Percentiles rank a stretch among this genome's conserved stretches.
Evolutionary conservation across 1,140 invertebrate genomes (phyloP).

Genomic region (Helicoverpa zea): DNA sequence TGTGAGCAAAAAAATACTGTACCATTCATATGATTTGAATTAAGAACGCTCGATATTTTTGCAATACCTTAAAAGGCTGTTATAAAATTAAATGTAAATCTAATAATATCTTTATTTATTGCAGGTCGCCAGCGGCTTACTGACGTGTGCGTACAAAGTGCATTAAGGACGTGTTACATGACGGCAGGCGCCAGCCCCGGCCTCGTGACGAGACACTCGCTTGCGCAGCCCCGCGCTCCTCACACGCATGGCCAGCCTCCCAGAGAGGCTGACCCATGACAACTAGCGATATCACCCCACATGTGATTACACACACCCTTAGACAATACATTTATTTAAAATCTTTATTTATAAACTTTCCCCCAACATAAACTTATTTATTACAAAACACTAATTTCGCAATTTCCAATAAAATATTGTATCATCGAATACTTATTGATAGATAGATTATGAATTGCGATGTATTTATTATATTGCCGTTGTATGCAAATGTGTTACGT

Average conservation of each 20-base stretch:
- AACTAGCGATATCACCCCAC: not conserved
- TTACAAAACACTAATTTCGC: slow-evolving; percentile 10
- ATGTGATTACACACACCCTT: slow-evolving; percentile 13
- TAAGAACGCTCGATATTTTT: no score
- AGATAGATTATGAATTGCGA: slow-evolving; percentile 20
- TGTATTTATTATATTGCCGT: not conserved
- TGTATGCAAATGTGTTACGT: slow-evolving; percentile 40
- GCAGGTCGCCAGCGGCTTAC: slow-evolving; percentile 27
- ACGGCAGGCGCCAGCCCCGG: not conserved
- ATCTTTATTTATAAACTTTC: slow-evolving; percentile 10
- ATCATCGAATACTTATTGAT: slow-evolving; percentile 33
- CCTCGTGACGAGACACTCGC: slow-evolving; percentile 13
- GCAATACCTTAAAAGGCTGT: no score
- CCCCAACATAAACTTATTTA: slow-evolving; percentile 10
- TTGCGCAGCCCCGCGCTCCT: slow-evolving; percentile 5
- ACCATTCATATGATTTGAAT: no score
- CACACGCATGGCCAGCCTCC: slow-evolving; percentile 53
- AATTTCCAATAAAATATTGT: slow-evolving; percentile 26
- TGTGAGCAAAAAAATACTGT: no score
- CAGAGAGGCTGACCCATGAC: slow-evolving; percentile 58
- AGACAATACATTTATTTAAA: slow-evolving; percentile 51
- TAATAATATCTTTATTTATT: not conserved
- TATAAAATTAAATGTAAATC: no score
- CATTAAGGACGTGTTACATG: slow-evolving; percentile 25
- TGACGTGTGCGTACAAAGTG: slow-evolving; percentile 47